Base-by-base conservation (phyloP, 2,888 invertebrate genomes). In the Tolmerus cingulatus region DNA sequence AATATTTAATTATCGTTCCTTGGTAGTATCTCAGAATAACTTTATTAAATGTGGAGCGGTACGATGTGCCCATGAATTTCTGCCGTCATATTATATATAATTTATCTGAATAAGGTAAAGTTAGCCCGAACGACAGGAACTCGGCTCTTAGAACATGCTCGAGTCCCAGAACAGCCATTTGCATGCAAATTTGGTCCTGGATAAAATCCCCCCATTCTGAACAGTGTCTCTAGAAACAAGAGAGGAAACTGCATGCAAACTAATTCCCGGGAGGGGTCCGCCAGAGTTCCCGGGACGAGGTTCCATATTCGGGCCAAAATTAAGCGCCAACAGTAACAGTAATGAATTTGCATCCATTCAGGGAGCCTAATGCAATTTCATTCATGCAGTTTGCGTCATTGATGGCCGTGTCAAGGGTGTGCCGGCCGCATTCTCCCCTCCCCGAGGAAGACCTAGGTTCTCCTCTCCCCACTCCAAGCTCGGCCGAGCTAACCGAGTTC, bases 331-430 rank as follows among this genome's bases (percentile, higher is more conserved):
- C 78, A 46, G 66, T 23, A 37, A 43, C 78, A 46, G 66, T 23
- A 43, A 78, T 78, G 40, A 78, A 78, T 78, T 43, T 78, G 40
- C 46, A 78, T 37, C 40, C 78, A 57, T 57, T 55, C 82, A 57
- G 9, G 43, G 30, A 23, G 34, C 14, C n/a, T 55, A 82, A 82
- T 82, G 82, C 82, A 82, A 55, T 82, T 51, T 55, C 82, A 82
- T 82, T 82, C 55, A 82, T 82, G 30, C 30, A 27, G 12, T n/a
- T 82, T 82, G 55, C 82, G 51, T 82, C 82, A 57, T 79, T 37
- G 27, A 79, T 43, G 79, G 27, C 12, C 43, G 16, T 43, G 79
- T 46, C 27, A 27, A 27, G 79, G 79, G 79, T 79, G 79, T 79
- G 27, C 57, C 82, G 8, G 7, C 51, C 51, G 7, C 14, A n/a